Evolutionary conservation across 1,140 invertebrate species (phyloP).

Genomic region (Dreissena polymorpha): DNA sequence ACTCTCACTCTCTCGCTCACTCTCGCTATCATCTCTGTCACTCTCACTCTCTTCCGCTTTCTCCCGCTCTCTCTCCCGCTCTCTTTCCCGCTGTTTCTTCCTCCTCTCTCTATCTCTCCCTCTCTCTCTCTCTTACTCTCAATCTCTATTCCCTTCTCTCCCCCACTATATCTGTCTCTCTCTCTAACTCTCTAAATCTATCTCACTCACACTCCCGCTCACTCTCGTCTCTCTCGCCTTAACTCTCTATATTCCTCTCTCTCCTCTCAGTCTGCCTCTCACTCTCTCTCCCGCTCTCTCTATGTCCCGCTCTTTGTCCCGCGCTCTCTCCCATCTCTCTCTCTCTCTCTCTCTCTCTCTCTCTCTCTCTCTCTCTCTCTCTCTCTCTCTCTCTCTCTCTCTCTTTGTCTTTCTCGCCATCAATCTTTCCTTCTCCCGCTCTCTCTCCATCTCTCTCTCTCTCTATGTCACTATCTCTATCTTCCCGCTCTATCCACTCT

Average conservation of each 20-base stretch:
- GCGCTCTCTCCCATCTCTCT: too few species aligned
- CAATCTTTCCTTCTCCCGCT: neutral
- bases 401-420: neutral
- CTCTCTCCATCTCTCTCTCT: constrained; percentile 21
- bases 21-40: too few species aligned
- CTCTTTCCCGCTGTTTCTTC: constrained; percentile 21
- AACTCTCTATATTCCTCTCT: too few species aligned
- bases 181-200: neutral
- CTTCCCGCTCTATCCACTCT: neutral
- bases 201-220: too few species aligned
- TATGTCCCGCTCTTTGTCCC: too few species aligned
- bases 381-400: constrained; percentile 21
- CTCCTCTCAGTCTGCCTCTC: too few species aligned
- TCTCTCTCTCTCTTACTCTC: constrained; percentile 35
- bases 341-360: constrained; percentile 4
- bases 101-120: constrained; percentile 16
- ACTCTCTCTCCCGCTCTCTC: too few species aligned
- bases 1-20: neutral
- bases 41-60: constrained; percentile 6
- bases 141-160: constrained; percentile 25
- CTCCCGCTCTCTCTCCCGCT: constrained; percentile 1
- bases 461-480: constrained; percentile 4
- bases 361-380: constrained; percentile 4
- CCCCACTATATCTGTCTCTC: constrained; percentile 11
- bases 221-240: too few species aligned